Evolutionary conservation across 2,888 invertebrate species (phyloP).

Genomic region (Polyommatus icarus): DNA sequence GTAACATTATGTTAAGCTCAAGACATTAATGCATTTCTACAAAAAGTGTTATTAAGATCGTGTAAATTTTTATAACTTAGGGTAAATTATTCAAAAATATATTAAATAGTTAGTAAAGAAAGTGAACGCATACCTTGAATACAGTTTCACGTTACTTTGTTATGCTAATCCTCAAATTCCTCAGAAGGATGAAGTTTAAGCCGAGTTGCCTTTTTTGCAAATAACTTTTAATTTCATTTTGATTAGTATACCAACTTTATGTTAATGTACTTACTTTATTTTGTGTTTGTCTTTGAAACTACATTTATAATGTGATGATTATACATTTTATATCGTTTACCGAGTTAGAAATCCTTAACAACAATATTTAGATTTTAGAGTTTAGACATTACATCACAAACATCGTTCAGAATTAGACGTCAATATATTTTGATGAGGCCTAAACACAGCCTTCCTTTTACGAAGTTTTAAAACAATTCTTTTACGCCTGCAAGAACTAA

Average conservation of each 20-base stretch:
- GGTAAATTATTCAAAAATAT: conserved; percentile 18
- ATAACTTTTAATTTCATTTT: conserved; percentile 75
- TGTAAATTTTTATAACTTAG: neutral
- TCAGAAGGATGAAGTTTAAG: conserved; percentile 69
- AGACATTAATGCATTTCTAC: too few species aligned
- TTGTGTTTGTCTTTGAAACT: conserved; percentile 12
- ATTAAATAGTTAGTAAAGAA: conserved; percentile 49
- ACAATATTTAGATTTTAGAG: too few species aligned
- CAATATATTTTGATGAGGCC: neutral
- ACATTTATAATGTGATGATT: neutral
- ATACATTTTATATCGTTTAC: neutral
- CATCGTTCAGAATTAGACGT: too few species aligned
- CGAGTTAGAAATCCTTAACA: neutral
- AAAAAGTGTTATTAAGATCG: neutral
- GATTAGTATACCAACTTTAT: conserved; percentile 59
- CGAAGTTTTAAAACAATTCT: neutral
- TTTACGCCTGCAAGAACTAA: neutral
- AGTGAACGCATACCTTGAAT: conserved; percentile 68
- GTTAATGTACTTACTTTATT: conserved; percentile 35
- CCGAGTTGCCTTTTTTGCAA: conserved; percentile 71
- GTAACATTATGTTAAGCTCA: too few species aligned
- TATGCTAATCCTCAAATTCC: conserved; percentile 80
- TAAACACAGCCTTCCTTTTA: neutral
- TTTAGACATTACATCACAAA: too few species aligned
- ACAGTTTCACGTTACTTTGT: conserved; percentile 76